phyloP scores from a whole-genome alignment of 1,140 invertebrate species.

The Psix sp. region DNA sequence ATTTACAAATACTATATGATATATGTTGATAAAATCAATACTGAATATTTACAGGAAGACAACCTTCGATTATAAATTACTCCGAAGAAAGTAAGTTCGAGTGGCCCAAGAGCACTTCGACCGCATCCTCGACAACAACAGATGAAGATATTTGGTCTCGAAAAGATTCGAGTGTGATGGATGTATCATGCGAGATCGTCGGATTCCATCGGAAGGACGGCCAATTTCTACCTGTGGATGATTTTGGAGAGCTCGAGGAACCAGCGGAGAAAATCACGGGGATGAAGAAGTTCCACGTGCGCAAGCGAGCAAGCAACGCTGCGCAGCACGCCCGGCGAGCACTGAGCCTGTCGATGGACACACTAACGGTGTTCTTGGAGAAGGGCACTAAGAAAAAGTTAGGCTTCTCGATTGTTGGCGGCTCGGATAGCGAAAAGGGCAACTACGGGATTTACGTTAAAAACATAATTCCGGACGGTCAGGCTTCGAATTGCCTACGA shows the following conservation, averaged over 20 bases:
- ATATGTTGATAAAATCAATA: no score
- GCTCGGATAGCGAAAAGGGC: conserved; percentile 83
- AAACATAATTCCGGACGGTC: conserved; percentile 82
- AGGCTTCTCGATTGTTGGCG: conserved; percentile 86
- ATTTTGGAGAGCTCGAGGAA: conserved; percentile 30
- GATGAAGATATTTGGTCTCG: conserved; percentile 68
- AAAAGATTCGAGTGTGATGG: conserved; percentile 29
- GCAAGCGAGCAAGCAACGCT: conserved; percentile 62
- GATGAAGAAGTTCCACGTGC: conserved; percentile 73
- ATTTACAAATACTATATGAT: no score
- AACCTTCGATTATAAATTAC: conserved; percentile 29
- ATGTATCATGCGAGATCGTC: conserved; percentile 49
- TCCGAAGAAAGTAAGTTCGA: conserved; percentile 59
- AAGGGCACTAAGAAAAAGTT: conserved; percentile 83
- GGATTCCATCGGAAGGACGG: conserved; percentile 59
- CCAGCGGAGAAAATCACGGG: conserved; percentile 66
- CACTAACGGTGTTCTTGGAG: conserved; percentile 75
- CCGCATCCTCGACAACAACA: conserved; percentile 49
- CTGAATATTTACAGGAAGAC: conserved; percentile 13
- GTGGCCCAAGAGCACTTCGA: conserved; percentile 61
- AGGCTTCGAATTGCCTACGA: conserved; percentile 81
- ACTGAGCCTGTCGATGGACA: conserved; percentile 66
- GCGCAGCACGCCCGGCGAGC: conserved; percentile 53
- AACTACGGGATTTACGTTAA: conserved; percentile 86
- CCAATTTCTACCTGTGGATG: conserved; percentile 37